Conservation (phyloP, 2,113 vertebrate genomes). For the Nicator chloris region DNA sequence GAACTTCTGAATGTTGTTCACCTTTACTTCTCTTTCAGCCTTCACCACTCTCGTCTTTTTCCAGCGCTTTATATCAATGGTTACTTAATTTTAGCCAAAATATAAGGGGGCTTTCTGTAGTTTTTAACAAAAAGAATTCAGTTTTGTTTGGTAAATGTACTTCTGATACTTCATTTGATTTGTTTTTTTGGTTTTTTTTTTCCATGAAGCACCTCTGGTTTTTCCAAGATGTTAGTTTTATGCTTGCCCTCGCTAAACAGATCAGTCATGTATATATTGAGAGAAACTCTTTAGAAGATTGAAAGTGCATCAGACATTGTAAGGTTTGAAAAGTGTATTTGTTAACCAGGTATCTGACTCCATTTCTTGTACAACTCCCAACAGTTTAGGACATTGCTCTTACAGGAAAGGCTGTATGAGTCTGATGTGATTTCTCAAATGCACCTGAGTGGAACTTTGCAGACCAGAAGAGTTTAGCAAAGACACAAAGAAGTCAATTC, state of each 20-base stretch:
- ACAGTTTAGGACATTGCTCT: background rate
- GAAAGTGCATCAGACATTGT: rapidly evolving
- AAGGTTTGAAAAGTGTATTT: background rate
- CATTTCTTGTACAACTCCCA: background rate
- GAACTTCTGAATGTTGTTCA: background rate
- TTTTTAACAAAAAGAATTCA: background rate
- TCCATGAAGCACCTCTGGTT: background rate
- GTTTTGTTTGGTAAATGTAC: background rate
- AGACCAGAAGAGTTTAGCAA: background rate
- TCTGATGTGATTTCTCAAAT: background rate
- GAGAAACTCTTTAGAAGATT: background rate
- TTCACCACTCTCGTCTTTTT: background rate
- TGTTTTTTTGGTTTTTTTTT: too few relatives aligned
- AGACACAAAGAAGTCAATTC: background rate
- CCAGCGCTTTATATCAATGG: background rate
- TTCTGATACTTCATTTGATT: background rate
- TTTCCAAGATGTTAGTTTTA: background rate
- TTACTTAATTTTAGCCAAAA: background rate
- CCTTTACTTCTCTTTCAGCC: background rate
- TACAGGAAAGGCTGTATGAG: background rate
- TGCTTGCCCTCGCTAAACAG: rapidly evolving
- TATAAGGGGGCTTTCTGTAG: background rate
- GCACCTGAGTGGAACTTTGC: background rate
- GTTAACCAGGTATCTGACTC: background rate
- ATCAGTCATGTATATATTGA: background rate